phyloP scores from a whole-genome alignment of 2,888 invertebrate genomes.

The Ashinkailepas kermadecensis region DNA sequence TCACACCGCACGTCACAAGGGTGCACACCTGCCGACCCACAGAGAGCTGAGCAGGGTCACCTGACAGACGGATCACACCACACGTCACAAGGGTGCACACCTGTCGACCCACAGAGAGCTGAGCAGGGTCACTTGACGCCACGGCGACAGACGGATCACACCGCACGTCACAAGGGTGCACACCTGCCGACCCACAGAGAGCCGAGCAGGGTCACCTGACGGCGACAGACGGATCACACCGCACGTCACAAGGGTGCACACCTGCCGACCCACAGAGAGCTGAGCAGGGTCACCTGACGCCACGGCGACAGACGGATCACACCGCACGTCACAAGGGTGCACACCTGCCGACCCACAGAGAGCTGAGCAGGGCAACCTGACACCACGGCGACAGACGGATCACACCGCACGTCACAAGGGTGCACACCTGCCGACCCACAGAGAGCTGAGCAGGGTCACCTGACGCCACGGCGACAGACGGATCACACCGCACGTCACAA shows the following conservation, averaged over 20 bases:
- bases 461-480: not conserved
- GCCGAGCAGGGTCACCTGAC: not conserved
- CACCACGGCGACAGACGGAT: not conserved
- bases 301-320: not conserved
- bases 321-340: slow-evolving; percentile 51
- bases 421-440: slow-evolving; percentile 56
- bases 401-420: slow-evolving; percentile 46
- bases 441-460: not conserved
- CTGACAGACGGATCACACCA: not conserved
- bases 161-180: slow-evolving; percentile 52
- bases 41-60: not conserved
- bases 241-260: slow-evolving; percentile 55
- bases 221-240: not conserved
- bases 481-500: slow-evolving; percentile 43
- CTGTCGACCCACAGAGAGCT: slow-evolving; percentile 45
- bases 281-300: not conserved
- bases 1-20: slow-evolving; percentile 44
- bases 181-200: slow-evolving; percentile 51
- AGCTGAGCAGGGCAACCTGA: not conserved
- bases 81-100: slow-evolving; percentile 58
- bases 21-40: slow-evolving; percentile 58
- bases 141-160: not conserved
- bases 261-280: slow-evolving; percentile 47
- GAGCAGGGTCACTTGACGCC: not conserved
- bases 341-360: slow-evolving; percentile 52